Evolutionary conservation across 2,888 invertebrate genomes (phyloP).

Genomic region (Ornithoptera priamus): DNA sequence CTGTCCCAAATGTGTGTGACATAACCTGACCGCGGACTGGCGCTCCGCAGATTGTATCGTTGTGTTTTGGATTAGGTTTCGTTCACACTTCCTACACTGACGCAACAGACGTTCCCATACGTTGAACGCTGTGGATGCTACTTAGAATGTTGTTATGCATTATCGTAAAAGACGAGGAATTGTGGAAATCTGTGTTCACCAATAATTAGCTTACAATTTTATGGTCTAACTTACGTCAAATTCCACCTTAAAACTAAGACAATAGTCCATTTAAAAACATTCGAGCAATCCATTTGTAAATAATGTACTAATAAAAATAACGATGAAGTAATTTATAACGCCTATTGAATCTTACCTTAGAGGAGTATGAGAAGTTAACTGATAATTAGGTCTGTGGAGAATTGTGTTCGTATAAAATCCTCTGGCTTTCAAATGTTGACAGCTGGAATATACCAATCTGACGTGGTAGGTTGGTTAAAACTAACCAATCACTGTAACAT

Average conservation of each 20-base stretch:
- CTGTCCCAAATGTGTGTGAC: slow-evolving; percentile 37
- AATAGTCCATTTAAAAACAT: background rate
- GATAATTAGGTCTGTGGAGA: no score
- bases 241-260: no score
- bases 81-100: slow-evolving; percentile 63
- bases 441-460: no score
- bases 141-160: background rate
- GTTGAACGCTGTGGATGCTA: slow-evolving; percentile 31
- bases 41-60: slow-evolving; percentile 39
- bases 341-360: no score
- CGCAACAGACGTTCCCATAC: slow-evolving; percentile 57
- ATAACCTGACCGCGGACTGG: slow-evolving; percentile 38
- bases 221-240: background rate
- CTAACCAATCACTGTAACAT: no score
- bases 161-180: background rate
- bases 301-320: background rate
- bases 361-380: no score
- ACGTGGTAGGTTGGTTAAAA: no score
- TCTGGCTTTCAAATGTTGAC: no score
- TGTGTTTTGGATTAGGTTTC: slow-evolving; percentile 52
- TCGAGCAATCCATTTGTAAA: background rate
- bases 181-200: background rate
- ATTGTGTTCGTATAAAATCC: no score
- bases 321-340: background rate
- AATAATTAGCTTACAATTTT: background rate